These are phyloP conservation scores for Dendrolimus pini DNA, from an alignment of 2,888 invertebrate species.

Conservation along the genomic window DNA sequence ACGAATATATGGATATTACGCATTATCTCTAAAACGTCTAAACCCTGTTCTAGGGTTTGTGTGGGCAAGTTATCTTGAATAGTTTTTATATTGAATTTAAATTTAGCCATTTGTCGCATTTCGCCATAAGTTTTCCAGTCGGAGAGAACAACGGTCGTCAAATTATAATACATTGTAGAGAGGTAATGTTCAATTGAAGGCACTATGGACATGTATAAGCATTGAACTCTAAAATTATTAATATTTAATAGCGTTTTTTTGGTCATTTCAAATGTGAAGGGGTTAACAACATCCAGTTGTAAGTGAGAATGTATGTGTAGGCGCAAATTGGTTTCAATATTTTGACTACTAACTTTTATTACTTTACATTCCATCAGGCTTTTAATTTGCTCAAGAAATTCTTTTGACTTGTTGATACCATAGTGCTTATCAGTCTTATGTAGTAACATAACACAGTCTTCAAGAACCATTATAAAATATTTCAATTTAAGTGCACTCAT, in stretches of 20 bases:
- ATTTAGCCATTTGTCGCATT: slow-evolving; percentile 94
- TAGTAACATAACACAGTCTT: slow-evolving; percentile 55
- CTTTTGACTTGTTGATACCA: slow-evolving; percentile 35
- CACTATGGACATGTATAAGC: slow-evolving; percentile 79
- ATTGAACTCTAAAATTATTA: slow-evolving; percentile 72
- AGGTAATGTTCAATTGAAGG: slow-evolving; percentile 91
- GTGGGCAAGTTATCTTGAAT: slow-evolving; percentile 97
- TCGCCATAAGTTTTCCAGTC: slow-evolving; percentile 98
- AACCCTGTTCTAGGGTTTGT: slow-evolving; percentile 96
- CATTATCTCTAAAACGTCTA: slow-evolving; percentile 98
- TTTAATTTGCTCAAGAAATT: slow-evolving; percentile 49
- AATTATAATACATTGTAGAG: slow-evolving; percentile 96
- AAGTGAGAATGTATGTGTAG: slow-evolving; percentile 95
- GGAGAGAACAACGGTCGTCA: slow-evolving; percentile 97
- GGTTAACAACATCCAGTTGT: slow-evolving; percentile 83
- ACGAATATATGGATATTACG: slow-evolving; percentile 97
- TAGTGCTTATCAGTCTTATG: slow-evolving; percentile 48
- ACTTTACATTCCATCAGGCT: slow-evolving; percentile 74
- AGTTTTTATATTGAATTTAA: slow-evolving; percentile 87
- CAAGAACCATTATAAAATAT: slow-evolving; percentile 61
- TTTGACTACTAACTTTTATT: slow-evolving; percentile 85
- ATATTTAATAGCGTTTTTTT: slow-evolving; percentile 78
- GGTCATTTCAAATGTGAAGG: slow-evolving; percentile 82
- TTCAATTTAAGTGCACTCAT: slow-evolving; percentile 79
- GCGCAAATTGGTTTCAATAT: slow-evolving; percentile 94